Conservation (phyloP, 2,888 invertebrate species). For the Leptinotarsa tumamoca region DNA sequence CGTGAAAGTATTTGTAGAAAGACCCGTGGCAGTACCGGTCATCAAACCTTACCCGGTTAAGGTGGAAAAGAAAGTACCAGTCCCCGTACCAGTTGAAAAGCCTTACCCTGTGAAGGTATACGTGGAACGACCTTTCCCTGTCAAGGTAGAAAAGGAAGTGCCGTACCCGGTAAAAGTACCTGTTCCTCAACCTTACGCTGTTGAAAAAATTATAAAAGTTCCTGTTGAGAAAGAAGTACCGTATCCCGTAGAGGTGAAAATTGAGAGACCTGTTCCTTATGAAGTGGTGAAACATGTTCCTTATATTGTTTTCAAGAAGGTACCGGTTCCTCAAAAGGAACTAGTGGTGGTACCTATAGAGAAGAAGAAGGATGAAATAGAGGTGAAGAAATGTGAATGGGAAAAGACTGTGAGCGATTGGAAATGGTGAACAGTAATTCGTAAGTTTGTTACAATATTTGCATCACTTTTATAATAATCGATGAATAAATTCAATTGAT, state of each 20-base stretch:
- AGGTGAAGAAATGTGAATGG: constrained; percentile 30
- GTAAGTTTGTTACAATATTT: not conserved
- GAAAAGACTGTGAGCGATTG: constrained; percentile 15
- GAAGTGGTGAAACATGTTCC: constrained; percentile 61
- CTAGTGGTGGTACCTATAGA: constrained; percentile 39
- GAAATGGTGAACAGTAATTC: constrained; percentile 25
- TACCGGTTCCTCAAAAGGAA: constrained; percentile 45
- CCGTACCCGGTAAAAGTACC: constrained; percentile 70
- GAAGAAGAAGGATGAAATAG: constrained; percentile 25
- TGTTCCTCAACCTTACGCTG: constrained; percentile 78
- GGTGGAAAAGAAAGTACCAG: constrained; percentile 75
- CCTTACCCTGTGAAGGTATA: constrained; percentile 73
- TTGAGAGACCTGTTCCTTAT: constrained; percentile 38
- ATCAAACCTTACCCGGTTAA: constrained; percentile 74
- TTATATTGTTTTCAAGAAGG: constrained; percentile 45
- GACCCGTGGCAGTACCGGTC: constrained; percentile 32
- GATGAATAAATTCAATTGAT: no score
- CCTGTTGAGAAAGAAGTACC: constrained; percentile 81
- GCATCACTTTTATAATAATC: not conserved
- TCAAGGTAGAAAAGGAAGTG: constrained; percentile 74
- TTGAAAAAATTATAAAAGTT: constrained; percentile 72
- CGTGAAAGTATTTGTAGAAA: constrained; percentile 34
- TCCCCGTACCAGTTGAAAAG: constrained; percentile 77
- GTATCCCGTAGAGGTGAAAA: constrained; percentile 69
- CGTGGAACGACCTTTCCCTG: constrained; percentile 67